phyloP scores from a whole-genome alignment of 2,113 vertebrate species.

The Oryzias melastigma region DNA sequence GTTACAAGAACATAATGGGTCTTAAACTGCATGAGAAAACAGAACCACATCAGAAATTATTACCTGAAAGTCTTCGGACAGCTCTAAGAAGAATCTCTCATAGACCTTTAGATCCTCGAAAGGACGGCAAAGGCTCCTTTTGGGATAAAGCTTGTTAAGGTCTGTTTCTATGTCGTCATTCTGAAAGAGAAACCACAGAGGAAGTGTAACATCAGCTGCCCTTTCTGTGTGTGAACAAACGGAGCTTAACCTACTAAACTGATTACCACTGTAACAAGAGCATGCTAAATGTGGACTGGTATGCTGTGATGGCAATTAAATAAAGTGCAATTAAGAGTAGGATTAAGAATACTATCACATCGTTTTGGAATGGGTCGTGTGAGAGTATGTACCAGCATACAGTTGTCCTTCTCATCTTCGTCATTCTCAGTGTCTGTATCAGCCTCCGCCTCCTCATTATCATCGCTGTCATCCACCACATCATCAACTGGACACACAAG shows the following conservation, averaged over 20 bases:
- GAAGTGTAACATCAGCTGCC: no score
- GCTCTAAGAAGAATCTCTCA: constrained; percentile 90
- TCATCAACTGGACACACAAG: constrained; percentile 87
- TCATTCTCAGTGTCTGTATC: constrained; percentile 90
- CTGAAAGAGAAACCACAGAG: constrained; percentile 67
- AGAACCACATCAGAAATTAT: constrained; percentile 16
- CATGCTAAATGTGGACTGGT: no score
- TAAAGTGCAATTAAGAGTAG: neutral
- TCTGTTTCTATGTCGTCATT: constrained; percentile 98
- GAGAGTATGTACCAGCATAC: constrained; percentile 43
- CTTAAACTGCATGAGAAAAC: neutral
- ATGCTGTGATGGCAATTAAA: constrained; percentile 16
- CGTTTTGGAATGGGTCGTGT: no score
- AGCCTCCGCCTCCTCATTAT: constrained; percentile 88
- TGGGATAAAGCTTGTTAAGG: constrained; percentile 90
- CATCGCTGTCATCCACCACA: constrained; percentile 95
- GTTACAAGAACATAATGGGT: no score
- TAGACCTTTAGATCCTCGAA: constrained; percentile 91
- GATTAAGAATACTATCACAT: neutral
- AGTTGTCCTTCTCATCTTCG: constrained; percentile 84
- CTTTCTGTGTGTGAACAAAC: no score
- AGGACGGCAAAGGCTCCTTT: constrained; percentile 77
- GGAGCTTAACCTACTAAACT: no score
- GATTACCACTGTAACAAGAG: no score
- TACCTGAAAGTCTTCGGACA: constrained; percentile 94